Evolutionary conservation across 2,888 invertebrate genomes (phyloP).

Genomic region (Barypeithes pellucidus): DNA sequence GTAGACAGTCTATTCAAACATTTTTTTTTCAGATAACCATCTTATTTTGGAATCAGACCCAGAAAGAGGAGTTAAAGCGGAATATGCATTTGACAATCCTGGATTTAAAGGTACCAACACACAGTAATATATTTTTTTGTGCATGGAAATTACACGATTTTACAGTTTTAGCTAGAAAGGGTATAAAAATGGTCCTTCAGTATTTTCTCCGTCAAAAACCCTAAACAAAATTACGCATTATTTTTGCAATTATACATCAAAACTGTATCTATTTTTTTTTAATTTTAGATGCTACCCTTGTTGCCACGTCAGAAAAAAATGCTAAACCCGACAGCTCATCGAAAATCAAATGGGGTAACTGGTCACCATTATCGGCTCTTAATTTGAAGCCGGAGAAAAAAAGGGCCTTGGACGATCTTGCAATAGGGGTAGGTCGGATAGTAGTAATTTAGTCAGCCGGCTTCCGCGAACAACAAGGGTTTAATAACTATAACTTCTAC

Average conservation of each 20-base stretch:
- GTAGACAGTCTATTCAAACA: neutral
- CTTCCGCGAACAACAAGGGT: no score
- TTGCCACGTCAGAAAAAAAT: slow-evolving; percentile 65
- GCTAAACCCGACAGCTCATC: slow-evolving; percentile 62
- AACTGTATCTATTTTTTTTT: neutral
- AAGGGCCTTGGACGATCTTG: slow-evolving; percentile 75
- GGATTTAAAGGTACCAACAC: slow-evolving; percentile 77
- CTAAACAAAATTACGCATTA: no score
- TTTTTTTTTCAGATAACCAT: slow-evolving; percentile 74
- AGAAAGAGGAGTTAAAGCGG: slow-evolving; percentile 83
- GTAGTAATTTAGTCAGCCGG: no score
- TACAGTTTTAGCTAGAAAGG: no score
- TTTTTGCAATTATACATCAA: no score
- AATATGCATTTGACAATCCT: slow-evolving; percentile 87
- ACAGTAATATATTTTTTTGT: no score
- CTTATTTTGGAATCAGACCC: slow-evolving; percentile 83
- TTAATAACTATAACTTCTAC: no score
- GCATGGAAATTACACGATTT: no score
- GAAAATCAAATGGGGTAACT: slow-evolving; percentile 69
- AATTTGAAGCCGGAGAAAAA: slow-evolving; percentile 71
- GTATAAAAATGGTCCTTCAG: no score
- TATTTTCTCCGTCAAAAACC: no score
- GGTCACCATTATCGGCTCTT: slow-evolving; percentile 69
- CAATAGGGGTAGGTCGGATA: slow-evolving; percentile 71
- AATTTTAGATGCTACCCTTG: slow-evolving; percentile 67